Evolutionary conservation across 2,888 invertebrate genomes (phyloP).

Genomic region (Bombyx huttoni): DNA sequence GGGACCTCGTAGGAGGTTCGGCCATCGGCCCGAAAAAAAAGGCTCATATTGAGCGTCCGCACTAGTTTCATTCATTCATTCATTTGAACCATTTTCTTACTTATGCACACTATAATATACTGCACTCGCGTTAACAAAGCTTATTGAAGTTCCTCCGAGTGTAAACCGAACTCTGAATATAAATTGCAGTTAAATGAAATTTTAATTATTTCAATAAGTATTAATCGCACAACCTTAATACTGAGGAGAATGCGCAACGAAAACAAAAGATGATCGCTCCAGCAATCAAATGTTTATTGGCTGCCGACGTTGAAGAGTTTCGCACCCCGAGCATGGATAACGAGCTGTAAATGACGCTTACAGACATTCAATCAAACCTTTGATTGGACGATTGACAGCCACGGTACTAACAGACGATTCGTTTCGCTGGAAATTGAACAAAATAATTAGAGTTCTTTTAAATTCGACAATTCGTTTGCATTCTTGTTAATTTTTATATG

Average conservation of each 20-base stretch:
- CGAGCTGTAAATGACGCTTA: constrained; percentile 50
- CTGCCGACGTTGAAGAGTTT: constrained; percentile 26
- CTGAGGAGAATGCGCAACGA: constrained; percentile 8
- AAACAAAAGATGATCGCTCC: constrained; percentile 22
- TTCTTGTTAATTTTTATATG: not conserved
- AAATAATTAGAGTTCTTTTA: constrained; percentile 19
- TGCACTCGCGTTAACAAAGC: no score
- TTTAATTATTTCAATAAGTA: no score
- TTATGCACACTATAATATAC: no score
- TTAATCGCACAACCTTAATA: no score
- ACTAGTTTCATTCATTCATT: no score
- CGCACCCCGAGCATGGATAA: constrained; percentile 47
- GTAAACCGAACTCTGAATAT: no score
- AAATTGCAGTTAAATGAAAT: no score
- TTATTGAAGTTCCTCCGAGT: no score
- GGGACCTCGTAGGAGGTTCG: no score
- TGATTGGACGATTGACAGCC: constrained; percentile 39
- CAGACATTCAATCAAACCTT: constrained; percentile 48
- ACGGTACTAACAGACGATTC: constrained; percentile 20
- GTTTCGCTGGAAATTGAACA: constrained; percentile 15
- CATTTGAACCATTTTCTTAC: no score
- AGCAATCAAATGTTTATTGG: constrained; percentile 45
- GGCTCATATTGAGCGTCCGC: no score
- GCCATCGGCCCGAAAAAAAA: no score
- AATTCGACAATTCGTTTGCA: constrained; percentile 2